Evolutionary conservation across 2,888 invertebrate genomes (phyloP).

Genomic region (Julus scanicus): DNA sequence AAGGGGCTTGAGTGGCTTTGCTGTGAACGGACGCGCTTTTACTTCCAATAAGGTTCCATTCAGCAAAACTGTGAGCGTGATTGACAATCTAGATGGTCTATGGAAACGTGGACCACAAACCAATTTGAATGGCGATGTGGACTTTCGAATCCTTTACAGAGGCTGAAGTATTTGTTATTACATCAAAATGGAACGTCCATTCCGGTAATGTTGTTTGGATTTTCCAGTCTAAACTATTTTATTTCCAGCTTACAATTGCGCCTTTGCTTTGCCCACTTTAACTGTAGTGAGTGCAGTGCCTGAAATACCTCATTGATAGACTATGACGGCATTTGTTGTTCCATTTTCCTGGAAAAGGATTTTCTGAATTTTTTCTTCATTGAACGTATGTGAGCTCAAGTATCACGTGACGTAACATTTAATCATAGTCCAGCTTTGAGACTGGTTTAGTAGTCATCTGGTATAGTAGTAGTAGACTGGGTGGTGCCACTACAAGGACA

Average conservation of each 20-base stretch:
- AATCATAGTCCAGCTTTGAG: too few species aligned
- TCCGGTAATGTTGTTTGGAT: background rate
- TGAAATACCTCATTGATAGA: background rate
- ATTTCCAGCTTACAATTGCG: background rate
- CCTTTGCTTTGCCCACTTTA: background rate
- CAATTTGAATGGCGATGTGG: background rate
- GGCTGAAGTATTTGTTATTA: background rate
- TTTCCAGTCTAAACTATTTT: background rate
- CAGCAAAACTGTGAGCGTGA: background rate
- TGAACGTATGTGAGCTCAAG: too few species aligned
- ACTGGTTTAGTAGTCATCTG: too few species aligned
- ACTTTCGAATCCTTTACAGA: background rate
- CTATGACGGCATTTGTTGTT: too few species aligned
- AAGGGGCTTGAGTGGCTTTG: conserved; percentile 11
- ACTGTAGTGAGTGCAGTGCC: too few species aligned
- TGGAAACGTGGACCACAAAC: conserved; percentile 2
- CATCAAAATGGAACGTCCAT: conserved; percentile 1
- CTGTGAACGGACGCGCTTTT: background rate
- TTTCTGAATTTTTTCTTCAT: too few species aligned
- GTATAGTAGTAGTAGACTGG: too few species aligned
- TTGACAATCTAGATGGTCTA: background rate
- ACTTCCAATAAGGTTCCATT: conserved; percentile 19
- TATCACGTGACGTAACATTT: too few species aligned
- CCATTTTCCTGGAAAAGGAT: too few species aligned
- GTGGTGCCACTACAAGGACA: too few species aligned